Conservation (phyloP, 1,140 invertebrate genomes). For the Brachionus koreanus region DNA sequence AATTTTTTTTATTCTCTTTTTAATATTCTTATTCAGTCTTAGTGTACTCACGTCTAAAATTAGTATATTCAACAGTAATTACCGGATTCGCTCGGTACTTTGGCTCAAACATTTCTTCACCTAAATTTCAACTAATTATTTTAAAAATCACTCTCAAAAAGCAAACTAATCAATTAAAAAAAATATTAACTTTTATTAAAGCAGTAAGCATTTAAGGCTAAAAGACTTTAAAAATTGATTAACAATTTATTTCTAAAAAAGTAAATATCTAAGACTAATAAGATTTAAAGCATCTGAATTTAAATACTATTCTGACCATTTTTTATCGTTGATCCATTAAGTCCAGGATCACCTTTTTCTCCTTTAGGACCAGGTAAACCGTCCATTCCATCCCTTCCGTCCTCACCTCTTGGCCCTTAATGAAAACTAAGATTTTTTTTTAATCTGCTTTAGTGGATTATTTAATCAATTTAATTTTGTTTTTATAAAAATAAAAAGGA, state of each 20-base stretch:
- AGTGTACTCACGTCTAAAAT: conserved; percentile 14
- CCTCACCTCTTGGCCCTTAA: not conserved
- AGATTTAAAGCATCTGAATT: not conserved
- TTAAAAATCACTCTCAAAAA: not conserved
- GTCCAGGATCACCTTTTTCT: not conserved
- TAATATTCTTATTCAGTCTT: not conserved
- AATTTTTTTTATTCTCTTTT: not conserved
- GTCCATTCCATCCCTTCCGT: conserved; percentile 9
- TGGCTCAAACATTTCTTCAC: not conserved
- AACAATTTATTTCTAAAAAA: not conserved
- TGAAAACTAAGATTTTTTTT: too few species aligned
- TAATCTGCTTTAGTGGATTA: too few species aligned
- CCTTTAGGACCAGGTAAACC: not conserved
- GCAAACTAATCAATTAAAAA: not conserved
- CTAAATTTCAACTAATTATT: not conserved
- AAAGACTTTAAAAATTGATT: not conserved
- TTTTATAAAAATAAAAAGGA: too few species aligned
- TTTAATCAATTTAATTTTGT: too few species aligned
- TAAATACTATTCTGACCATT: not conserved
- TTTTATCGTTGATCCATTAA: not conserved
- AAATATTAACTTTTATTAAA: not conserved
- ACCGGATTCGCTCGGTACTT: not conserved
- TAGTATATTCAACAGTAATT: conserved; percentile 24
- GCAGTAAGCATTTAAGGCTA: not conserved
- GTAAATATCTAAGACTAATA: not conserved